Evolutionary conservation across 1,140 invertebrate genomes (phyloP), one percentile per base, ranked within the genome.

Genomic region (Aphaenogaster ashmeadi): DNA sequence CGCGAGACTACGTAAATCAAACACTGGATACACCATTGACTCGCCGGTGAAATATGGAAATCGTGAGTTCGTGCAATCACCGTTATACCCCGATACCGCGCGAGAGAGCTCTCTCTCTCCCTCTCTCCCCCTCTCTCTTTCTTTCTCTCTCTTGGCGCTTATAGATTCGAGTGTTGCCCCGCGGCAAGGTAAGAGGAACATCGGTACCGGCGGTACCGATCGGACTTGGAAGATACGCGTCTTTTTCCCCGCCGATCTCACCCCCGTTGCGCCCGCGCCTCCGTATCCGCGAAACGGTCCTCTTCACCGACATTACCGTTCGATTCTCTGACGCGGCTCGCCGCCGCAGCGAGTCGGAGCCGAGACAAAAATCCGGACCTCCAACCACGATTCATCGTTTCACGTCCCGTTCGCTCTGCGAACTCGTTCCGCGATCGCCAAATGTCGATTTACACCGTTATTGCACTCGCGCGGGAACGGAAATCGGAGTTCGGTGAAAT

Each of bases 31-130:
- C 54, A 74, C 80, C 69, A 84, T 84, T 84, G 80, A 84, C 80
- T 86, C 74, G 83, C 36, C 58, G 74, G 83, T 86, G 75, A 84
- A 84, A 84, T 84, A 84, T 84, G 80, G 80, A 84, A 84, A 84
- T 84, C 80, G 80, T 84, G 80, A 84, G 75, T 86, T 86, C 74
- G 74, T 86, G 83, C 74, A 41, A 86, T 79, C 50, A 86, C 72
- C 83, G 75, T 86, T 86, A 86, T 86, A 67, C 74, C 36, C 36
- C 58, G 60, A 86, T 79, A 67, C 75, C 36, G 21, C n/a, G 62
- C 47, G 62, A 52, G 77, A 69, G 66, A 6, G 11, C 66, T 50
- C 66, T 69, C 21, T 27, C 64, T 44, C 36, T n/a, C 62, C 41
- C 36, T 38, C 9, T 67, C 66, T 72, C 66, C 66, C 79, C 72